These are phyloP conservation scores for Neoitamus cyanurus DNA, from an alignment of 2,888 invertebrate species.

Conservation along the genomic window DNA sequence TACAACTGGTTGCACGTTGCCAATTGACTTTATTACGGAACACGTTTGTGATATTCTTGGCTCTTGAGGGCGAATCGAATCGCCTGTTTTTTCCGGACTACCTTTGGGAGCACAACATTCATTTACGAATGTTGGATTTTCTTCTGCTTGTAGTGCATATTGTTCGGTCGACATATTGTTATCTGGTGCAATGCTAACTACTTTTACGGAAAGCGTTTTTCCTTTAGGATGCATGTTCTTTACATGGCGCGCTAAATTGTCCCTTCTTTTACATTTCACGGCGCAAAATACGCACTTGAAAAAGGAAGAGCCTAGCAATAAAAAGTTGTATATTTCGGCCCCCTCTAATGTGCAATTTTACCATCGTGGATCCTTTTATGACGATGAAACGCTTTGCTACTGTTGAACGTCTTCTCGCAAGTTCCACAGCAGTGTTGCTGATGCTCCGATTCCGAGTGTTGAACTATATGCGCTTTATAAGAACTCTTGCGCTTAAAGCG, in stretches of 20 bases:
- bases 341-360: slow-evolving; percentile 58
- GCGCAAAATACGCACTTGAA: slow-evolving; percentile 79
- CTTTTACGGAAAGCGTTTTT: slow-evolving; percentile 32
- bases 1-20: slow-evolving; percentile 61
- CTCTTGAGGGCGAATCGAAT: background rate
- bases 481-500: slow-evolving; percentile 72
- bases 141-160: background rate
- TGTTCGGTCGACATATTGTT: background rate
- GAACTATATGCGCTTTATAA: slow-evolving; percentile 69
- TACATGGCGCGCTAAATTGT: slow-evolving; percentile 81
- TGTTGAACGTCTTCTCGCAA: slow-evolving; percentile 76
- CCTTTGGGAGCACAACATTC: background rate
- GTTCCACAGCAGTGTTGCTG: slow-evolving; percentile 72
- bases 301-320: slow-evolving; percentile 65
- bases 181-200: background rate
- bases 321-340: slow-evolving; percentile 36
- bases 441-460: slow-evolving; percentile 69
- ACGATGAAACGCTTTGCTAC: slow-evolving; percentile 75
- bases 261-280: slow-evolving; percentile 78
- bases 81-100: background rate
- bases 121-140: background rate
- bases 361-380: slow-evolving; percentile 78
- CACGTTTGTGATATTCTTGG: slow-evolving; percentile 56
- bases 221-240: slow-evolving; percentile 77
- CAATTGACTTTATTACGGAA: slow-evolving; percentile 63